These are phyloP conservation scores for Gymnarchus niloticus DNA, from an alignment of 2,113 vertebrate genomes.

Conservation along the genomic window DNA sequence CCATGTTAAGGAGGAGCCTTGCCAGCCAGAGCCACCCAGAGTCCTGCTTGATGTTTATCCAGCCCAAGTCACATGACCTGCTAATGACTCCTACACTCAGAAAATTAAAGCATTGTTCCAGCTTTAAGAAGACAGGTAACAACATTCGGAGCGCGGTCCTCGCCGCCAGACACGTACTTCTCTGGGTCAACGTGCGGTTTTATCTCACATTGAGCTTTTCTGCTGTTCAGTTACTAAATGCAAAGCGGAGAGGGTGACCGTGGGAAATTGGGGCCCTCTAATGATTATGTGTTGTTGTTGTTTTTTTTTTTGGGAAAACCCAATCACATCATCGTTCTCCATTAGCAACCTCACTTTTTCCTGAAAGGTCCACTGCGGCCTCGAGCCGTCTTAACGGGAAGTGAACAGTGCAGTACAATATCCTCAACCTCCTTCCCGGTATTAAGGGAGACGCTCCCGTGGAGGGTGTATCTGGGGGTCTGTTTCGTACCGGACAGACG, in stretches of 20 bases:
- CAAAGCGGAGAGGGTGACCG: conserved; percentile 12
- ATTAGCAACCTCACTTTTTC: neutral
- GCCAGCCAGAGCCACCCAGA: neutral
- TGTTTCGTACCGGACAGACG: neutral
- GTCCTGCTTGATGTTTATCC: neutral
- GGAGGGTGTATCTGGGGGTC: neutral
- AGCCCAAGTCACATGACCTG: conserved; percentile 10
- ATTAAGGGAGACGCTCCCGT: too few relatives aligned
- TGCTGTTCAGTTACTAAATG: conserved; percentile 11
- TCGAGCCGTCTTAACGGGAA: neutral
- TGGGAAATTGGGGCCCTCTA: conserved; percentile 3
- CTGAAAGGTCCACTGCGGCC: neutral
- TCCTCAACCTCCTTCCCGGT: neutral
- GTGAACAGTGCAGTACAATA: neutral
- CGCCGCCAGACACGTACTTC: conserved; percentile 14
- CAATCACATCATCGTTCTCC: too few relatives aligned
- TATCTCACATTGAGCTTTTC: neutral
- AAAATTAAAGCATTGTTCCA: conserved; percentile 17
- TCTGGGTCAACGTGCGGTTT: neutral
- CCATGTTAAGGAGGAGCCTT: neutral
- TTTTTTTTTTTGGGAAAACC: neutral
- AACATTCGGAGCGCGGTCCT: neutral
- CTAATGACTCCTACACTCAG: neutral
- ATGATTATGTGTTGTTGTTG: neutral
- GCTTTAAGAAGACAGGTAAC: neutral